Percentiles rank a stretch among this genome's conserved stretches.
Conservation (phyloP, 2,113 vertebrate genomes). For the Actinemys pallida region DNA sequence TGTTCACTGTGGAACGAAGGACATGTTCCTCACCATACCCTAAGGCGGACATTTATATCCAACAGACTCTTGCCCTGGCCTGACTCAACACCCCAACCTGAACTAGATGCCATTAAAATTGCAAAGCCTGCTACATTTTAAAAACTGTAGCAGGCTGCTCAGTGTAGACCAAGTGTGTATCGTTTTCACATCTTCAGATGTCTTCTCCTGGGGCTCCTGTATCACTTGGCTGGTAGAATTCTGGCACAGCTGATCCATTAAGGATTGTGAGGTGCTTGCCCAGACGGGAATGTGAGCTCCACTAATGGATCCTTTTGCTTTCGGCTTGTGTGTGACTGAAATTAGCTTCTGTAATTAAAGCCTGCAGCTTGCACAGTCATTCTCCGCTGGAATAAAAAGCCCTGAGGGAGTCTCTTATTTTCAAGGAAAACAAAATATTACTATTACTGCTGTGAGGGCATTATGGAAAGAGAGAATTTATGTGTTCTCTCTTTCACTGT, state of each 20-base stretch:
- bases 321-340: constrained; percentile 70
- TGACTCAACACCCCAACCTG: fast-evolving
- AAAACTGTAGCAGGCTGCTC: fast-evolving
- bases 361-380: constrained; percentile 72
- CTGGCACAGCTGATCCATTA: constrained; percentile 66
- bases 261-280: constrained; percentile 37
- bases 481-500: constrained; percentile 48
- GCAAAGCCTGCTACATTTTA: neutral
- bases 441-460: neutral
- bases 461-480: neutral
- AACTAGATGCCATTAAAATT: fast-evolving
- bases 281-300: constrained; percentile 49
- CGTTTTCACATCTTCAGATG: fast-evolving
- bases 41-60: neutral
- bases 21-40: neutral
- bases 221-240: neutral
- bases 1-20: neutral
- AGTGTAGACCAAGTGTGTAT: neutral
- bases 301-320: constrained; percentile 75
- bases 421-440: constrained; percentile 57
- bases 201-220: constrained; percentile 13
- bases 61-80: neutral
- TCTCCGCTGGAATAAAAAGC: constrained; percentile 67
- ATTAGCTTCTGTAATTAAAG: constrained; percentile 78
- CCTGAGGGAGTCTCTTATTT: constrained; percentile 63